Percentiles rank a stretch among this genome's conserved stretches.
phyloP scores from a whole-genome alignment of 2,888 invertebrate genomes.

The Leptinotarsa haldemani region DNA sequence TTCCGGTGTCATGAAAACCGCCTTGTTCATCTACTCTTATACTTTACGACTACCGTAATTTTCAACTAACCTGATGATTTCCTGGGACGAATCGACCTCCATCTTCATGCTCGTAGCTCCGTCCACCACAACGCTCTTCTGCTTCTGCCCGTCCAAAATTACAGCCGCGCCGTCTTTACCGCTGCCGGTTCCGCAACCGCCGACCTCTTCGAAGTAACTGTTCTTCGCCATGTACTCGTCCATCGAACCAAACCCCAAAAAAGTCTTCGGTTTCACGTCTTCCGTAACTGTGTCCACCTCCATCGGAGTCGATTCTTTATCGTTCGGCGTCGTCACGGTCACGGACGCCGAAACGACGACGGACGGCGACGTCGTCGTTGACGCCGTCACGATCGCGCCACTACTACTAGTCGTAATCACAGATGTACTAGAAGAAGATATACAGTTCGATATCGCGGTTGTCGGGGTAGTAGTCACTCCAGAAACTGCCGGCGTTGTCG shows the following conservation, averaged over 20 bases:
- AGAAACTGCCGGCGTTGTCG: conserved; percentile 42
- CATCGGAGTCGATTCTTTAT: conserved; percentile 30
- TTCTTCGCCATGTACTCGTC: conserved; percentile 32
- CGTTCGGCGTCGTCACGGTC: conserved; percentile 40
- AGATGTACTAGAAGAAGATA: conserved; percentile 43
- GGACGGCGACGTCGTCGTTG: conserved; percentile 49
- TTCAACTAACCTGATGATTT: conserved; percentile 46
- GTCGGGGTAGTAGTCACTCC: conserved; percentile 46
- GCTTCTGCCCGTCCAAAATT: conserved; percentile 37
- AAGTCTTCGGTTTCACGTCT: conserved; percentile 34
- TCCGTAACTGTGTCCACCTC: conserved; percentile 23
- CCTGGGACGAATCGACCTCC: conserved; percentile 50
- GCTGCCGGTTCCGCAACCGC: conserved; percentile 18
- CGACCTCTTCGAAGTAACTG: conserved; percentile 34
- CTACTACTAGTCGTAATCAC: conserved; percentile 47
- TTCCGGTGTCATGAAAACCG: no score
- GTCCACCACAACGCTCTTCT: conserved; percentile 34
- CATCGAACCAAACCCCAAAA: conserved; percentile 39
- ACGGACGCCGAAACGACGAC: conserved; percentile 57
- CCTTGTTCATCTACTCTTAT: no score
- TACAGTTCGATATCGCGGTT: conserved; percentile 35
- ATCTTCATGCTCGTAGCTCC: conserved; percentile 46
- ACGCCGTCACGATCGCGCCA: conserved; percentile 30
- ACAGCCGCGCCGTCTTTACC: conserved; percentile 28
- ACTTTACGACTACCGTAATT: no score